A percentile compares a stretch with the other conserved stretches of the same genome.
Conservation (phyloP, 2,888 invertebrate species). For the Steromphala cineraria region DNA sequence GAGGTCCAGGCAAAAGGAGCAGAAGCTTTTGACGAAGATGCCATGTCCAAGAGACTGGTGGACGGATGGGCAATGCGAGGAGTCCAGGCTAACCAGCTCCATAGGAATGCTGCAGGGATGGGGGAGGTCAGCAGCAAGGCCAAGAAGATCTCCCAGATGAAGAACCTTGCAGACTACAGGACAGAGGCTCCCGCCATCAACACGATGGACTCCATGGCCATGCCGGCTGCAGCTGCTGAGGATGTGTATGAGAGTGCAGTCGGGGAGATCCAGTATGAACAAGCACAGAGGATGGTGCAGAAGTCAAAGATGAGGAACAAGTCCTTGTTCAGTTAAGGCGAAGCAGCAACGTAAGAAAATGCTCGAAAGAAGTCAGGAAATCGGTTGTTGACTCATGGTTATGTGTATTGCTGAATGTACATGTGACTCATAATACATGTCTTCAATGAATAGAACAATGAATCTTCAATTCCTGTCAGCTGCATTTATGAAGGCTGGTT, state of each 20-base stretch:
- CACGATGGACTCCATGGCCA: neutral
- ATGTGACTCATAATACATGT: too few relatives aligned
- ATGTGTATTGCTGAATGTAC: too few relatives aligned
- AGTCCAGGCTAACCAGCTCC: neutral
- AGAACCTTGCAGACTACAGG: conserved; percentile 26
- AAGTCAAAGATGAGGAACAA: conserved; percentile 34
- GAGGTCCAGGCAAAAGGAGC: conserved; percentile 46
- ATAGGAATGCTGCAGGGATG: conserved; percentile 39
- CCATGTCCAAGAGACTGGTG: conserved; percentile 22
- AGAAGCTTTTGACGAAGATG: conserved; percentile 48
- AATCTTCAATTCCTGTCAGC: too few relatives aligned
- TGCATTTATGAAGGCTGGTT: too few relatives aligned
- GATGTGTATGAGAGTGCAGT: conserved; percentile 44
- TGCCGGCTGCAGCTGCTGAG: neutral
- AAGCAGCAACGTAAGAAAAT: neutral
- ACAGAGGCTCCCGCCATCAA: neutral
- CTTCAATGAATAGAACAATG: too few relatives aligned
- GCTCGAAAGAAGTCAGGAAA: too few relatives aligned
- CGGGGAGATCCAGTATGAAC: conserved; percentile 39
- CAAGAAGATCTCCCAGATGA: conserved; percentile 36
- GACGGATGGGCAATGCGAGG: neutral
- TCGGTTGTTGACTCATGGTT: too few relatives aligned
- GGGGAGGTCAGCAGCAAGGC: conserved; percentile 33
- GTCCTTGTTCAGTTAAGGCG: neutral
- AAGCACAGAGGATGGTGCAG: conserved; percentile 51